A percentile compares a stretch with the other conserved stretches of the same genome.
Evolutionary conservation across 2,113 vertebrate species (phyloP).

Genomic region (Phyllopteryx taeniolatus): DNA sequence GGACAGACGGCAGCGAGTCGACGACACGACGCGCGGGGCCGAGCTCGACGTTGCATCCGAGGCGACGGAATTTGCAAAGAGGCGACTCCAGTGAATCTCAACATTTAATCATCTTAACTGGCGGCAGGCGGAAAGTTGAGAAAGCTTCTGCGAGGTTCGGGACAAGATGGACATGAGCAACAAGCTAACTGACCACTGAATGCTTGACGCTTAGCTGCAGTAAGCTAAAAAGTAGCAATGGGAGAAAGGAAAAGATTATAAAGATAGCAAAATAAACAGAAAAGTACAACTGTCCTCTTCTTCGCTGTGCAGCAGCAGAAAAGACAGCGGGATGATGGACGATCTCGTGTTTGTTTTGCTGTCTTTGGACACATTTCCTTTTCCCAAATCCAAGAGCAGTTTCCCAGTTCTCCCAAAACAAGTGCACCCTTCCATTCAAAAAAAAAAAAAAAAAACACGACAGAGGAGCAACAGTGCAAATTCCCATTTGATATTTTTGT

Average conservation of each 20-base stretch:
- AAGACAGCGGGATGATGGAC: not conserved
- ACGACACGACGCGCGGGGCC: not conserved
- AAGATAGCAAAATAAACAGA: not conserved
- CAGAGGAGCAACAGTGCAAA: not conserved
- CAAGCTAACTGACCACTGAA: constrained; percentile 22
- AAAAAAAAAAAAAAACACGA: constrained; percentile 11
- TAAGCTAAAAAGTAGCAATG: not conserved
- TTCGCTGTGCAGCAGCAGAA: not conserved
- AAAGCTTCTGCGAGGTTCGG: constrained; percentile 10
- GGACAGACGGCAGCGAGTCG: not conserved
- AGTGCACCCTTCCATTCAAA: constrained; percentile 36
- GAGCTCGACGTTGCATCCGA: constrained; percentile 30
- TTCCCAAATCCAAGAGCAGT: constrained; percentile 15
- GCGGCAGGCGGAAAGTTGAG: constrained; percentile 33
- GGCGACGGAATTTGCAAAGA: constrained; percentile 62
- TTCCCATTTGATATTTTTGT: too few relatives aligned
- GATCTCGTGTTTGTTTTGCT: constrained; percentile 16
- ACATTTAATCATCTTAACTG: constrained; percentile 57
- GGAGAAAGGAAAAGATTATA: not conserved
- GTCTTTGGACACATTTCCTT: constrained; percentile 12
- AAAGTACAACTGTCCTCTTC: not conserved
- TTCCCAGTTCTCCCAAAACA: constrained; percentile 19
- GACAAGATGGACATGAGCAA: constrained; percentile 27
- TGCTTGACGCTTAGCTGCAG: constrained; percentile 1
- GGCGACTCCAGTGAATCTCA: constrained; percentile 52